These are phyloP conservation scores for Dicycla oo DNA, from an alignment of 2,888 invertebrate species.

Conservation along the genomic window DNA sequence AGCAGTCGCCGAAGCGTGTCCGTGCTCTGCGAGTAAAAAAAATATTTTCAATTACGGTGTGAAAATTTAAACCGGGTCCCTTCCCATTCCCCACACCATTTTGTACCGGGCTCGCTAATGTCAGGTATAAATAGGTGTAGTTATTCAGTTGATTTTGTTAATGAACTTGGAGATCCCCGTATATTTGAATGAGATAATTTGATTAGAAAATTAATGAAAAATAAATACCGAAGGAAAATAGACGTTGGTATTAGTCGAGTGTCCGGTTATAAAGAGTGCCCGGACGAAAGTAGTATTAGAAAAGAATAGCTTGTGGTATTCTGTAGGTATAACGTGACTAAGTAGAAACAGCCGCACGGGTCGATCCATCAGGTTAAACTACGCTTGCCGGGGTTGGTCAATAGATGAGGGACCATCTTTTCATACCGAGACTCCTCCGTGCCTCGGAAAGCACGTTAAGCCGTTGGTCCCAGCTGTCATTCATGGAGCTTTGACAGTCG, in stretches of 20 bases:
- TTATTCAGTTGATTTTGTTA: constrained; percentile 50
- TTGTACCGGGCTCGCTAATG: constrained; percentile 29
- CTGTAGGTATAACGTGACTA: not conserved
- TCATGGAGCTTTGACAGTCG: too few relatives aligned
- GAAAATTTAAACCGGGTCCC: constrained; percentile 52
- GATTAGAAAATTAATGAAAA: constrained; percentile 33
- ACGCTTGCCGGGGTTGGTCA: too few relatives aligned
- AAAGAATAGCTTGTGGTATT: not conserved
- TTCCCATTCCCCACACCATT: constrained; percentile 26
- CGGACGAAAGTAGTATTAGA: not conserved
- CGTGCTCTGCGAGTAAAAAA: constrained; percentile 14
- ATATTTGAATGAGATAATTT: constrained; percentile 34
- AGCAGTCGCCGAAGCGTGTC: not conserved
- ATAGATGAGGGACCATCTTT: too few relatives aligned
- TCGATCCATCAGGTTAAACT: too few relatives aligned
- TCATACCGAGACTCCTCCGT: too few relatives aligned
- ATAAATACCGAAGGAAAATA: constrained; percentile 1
- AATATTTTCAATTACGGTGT: constrained; percentile 63
- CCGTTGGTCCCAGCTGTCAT: too few relatives aligned
- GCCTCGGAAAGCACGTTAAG: too few relatives aligned
- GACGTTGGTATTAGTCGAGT: not conserved
- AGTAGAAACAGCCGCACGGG: too few relatives aligned
- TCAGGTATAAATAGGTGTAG: constrained; percentile 34
- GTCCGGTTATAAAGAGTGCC: not conserved
- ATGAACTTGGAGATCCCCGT: constrained; percentile 36